These are phyloP conservation scores for Ibidorhyncha struthersii DNA, from an alignment of 2,113 vertebrate genomes.

Conservation along the genomic window DNA sequence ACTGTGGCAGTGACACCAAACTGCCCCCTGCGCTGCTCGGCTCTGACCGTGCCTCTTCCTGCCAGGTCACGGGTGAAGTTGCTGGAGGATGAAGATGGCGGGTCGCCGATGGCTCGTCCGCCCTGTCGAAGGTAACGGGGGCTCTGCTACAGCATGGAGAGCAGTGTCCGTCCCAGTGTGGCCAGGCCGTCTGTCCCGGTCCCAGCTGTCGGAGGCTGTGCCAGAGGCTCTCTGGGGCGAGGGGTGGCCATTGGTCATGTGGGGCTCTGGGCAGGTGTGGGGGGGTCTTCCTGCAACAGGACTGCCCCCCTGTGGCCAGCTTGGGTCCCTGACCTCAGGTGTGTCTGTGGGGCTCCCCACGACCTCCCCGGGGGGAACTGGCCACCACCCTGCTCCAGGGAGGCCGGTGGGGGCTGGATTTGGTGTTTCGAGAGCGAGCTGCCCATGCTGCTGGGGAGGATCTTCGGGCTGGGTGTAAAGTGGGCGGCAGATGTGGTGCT, in stretches of 20 bases:
- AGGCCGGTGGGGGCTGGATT: background rate
- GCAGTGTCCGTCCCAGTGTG: fast-evolving
- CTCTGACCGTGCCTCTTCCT: background rate
- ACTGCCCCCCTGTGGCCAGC: background rate
- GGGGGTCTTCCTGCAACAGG: too few species aligned
- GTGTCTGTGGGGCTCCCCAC: background rate
- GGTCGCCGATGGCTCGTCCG: fast-evolving
- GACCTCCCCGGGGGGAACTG: fast-evolving
- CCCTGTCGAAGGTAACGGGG: background rate
- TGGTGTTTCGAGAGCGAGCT: background rate
- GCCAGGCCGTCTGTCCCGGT: too few species aligned
- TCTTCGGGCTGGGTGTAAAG: background rate
- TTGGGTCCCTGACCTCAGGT: background rate
- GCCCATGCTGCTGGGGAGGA: background rate
- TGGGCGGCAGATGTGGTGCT: fast-evolving
- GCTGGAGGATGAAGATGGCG: conserved; percentile 1
- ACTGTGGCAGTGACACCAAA: fast-evolving
- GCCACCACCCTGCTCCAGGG: background rate
- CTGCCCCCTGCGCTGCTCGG: background rate
- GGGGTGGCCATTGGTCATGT: fast-evolving
- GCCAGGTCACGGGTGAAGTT: background rate
- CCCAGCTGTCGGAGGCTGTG: background rate
- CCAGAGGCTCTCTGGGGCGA: background rate
- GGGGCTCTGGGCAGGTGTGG: background rate
- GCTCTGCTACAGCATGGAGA: background rate